Evolutionary conservation across 2,797 vertebrate species (phyloP).

Genomic region (Antrozous pallidus): DNA sequence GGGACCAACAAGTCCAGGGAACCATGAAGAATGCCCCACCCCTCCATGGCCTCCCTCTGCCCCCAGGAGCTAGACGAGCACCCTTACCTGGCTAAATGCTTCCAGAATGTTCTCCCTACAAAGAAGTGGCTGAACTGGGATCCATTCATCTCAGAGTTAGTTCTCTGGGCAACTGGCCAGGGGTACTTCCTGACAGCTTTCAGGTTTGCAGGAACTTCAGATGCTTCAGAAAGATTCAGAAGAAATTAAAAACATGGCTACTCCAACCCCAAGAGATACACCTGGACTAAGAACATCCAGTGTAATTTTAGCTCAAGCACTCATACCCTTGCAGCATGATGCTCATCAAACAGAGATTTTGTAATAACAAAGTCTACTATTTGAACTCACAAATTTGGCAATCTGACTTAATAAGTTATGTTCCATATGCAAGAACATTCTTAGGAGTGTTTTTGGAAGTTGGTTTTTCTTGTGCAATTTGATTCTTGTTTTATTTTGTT

Average conservation of each 20-base stretch:
- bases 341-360: background rate
- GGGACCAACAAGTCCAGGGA: background rate
- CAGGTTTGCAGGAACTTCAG: background rate
- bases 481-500: constrained; percentile 44
- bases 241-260: background rate
- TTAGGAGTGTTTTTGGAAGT: background rate
- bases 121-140: background rate
- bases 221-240: background rate
- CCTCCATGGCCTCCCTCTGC: background rate
- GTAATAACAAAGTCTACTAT: background rate
- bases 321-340: no score
- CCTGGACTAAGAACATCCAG: background rate
- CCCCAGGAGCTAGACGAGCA: background rate
- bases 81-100: background rate
- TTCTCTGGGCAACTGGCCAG: background rate
- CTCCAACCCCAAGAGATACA: background rate
- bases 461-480: background rate
- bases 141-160: background rate
- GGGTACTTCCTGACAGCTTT: background rate
- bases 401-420: background rate
- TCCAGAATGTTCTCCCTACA: background rate
- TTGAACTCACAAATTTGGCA: background rate
- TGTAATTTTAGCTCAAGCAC: background rate
- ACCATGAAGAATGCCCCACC: background rate
- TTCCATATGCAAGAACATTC: background rate